Evolutionary conservation across 1,140 invertebrate species (phyloP), one percentile per base, ranked within the genome.

Genomic region (Muscidifurax raptorellus): DNA sequence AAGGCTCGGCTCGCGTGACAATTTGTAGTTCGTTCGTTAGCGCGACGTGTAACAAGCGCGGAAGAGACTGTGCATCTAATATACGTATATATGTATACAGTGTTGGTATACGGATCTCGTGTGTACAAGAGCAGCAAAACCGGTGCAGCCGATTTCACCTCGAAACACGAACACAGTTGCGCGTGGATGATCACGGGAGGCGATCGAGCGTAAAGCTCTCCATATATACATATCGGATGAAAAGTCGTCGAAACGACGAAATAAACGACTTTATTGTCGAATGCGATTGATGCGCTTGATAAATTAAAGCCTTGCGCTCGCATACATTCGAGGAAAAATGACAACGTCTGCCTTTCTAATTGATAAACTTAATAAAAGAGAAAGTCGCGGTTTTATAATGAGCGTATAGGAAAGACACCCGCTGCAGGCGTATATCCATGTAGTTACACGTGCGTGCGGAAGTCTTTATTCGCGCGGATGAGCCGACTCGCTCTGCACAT

Each of bases 301-400:
- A 22, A 0, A 40, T 67, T 52, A 44, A 32, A 13, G 18, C 66
- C 64, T 79, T 32, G 59, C 64, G n/a, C 6, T n/a, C 22, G 47
- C 27, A 25, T n/a, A 12, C 27, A 15, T 7, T 1, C 25, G 1
- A 28, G 52, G 28, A 52, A 59, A n/a, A n/a, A n/a, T n/a, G n/a
- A n/a, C 74, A 59, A 59, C 52, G 52, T 59, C 52, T 13, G 44
- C 40, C 69, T 74, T 74, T 74, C 80, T 81, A 81, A 74, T 81
- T 74, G 80, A 47, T 81, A 59, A 81, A 52, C 25, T 36, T 22
- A 40, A 28, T 71, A 47, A 80, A 28, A 30, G 69, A 80, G 67
- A 79, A 76, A 76, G 52, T n/a, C 22, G 52, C 22, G 22, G 52
- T 59, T 59, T 59, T 59, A n/a, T 59, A 59, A 59, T 22, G 15